These are phyloP conservation scores for Deilephila porcellus DNA, from an alignment of 2,888 invertebrate species.

Conservation along the genomic window DNA sequence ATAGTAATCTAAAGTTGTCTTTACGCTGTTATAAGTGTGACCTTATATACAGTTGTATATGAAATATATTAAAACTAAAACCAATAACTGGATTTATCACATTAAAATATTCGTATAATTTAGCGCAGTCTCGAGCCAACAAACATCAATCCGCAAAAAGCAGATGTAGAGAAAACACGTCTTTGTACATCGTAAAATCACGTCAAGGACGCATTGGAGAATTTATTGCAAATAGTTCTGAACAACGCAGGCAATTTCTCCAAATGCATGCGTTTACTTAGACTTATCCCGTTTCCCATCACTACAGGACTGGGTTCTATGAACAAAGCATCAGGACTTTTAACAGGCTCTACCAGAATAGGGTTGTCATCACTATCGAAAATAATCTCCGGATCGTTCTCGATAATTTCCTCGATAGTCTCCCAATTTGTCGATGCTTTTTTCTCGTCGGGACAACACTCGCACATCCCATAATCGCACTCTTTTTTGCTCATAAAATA, in stretches of 20 bases:
- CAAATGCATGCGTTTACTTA: constrained; percentile 54
- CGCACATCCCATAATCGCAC: constrained; percentile 75
- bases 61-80: background rate
- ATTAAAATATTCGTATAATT: background rate
- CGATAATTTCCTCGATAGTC: constrained; percentile 77
- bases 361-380: constrained; percentile 77
- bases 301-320: constrained; percentile 40
- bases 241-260: constrained; percentile 65
- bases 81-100: too few species aligned
- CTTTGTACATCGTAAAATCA: constrained; percentile 37
- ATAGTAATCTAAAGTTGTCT: too few species aligned
- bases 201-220: constrained; percentile 53
- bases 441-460: constrained; percentile 66
- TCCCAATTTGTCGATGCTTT: constrained; percentile 70
- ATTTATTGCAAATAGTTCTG: constrained; percentile 61
- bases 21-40: too few species aligned
- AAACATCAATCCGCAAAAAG: background rate
- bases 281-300: constrained; percentile 46
- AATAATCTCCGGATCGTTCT: constrained; percentile 79
- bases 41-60: background rate
- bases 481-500: constrained; percentile 75
- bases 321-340: constrained; percentile 34
- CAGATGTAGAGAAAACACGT: background rate
- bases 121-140: background rate
- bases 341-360: constrained; percentile 65